Percentiles rank a stretch among this genome's conserved stretches.
These are phyloP conservation scores for Pedionomus torquatus DNA, from an alignment of 2,113 vertebrate genomes.

Conservation along the genomic window DNA sequence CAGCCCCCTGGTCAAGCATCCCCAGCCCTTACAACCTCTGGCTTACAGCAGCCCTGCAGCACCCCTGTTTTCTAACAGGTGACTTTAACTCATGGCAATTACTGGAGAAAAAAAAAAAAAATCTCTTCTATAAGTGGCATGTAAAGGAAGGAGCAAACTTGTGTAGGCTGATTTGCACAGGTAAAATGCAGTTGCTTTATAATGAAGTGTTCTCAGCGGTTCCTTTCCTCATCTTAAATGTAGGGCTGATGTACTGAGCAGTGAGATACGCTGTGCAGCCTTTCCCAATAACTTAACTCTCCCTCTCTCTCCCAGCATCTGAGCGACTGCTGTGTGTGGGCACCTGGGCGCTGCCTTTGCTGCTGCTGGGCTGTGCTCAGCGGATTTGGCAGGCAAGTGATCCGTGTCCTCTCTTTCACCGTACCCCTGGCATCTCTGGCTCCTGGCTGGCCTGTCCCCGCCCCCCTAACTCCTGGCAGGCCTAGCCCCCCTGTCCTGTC, in stretches of 20 bases:
- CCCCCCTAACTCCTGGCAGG: neutral
- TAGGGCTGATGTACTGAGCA: neutral
- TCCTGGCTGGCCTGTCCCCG: neutral
- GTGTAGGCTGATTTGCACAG: neutral
- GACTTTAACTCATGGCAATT: neutral
- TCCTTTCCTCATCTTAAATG: neutral
- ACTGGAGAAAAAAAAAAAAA: neutral
- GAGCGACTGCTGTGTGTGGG: neutral
- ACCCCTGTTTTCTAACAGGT: neutral
- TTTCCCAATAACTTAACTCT: neutral
- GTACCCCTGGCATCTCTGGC: neutral
- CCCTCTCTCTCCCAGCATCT: neutral
- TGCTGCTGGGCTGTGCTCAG: accelerated
- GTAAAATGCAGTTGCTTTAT: neutral
- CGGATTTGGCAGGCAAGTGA: neutral
- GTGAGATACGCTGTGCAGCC: neutral
- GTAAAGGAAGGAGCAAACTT: neutral
- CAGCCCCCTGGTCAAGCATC: neutral
- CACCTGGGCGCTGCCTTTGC: too few relatives aligned
- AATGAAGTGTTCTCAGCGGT: neutral
- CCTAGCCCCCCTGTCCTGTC: too few relatives aligned
- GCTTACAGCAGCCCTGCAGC: neutral
- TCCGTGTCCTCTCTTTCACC: neutral
- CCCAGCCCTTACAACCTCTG: too few relatives aligned
- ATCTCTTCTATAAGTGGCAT: too few relatives aligned